A percentile compares a stretch with the other conserved stretches of the same genome.
These are phyloP conservation scores for Tetraodon nigroviridis DNA, from an alignment of 2,113 vertebrate species.

Conservation along the genomic window DNA sequence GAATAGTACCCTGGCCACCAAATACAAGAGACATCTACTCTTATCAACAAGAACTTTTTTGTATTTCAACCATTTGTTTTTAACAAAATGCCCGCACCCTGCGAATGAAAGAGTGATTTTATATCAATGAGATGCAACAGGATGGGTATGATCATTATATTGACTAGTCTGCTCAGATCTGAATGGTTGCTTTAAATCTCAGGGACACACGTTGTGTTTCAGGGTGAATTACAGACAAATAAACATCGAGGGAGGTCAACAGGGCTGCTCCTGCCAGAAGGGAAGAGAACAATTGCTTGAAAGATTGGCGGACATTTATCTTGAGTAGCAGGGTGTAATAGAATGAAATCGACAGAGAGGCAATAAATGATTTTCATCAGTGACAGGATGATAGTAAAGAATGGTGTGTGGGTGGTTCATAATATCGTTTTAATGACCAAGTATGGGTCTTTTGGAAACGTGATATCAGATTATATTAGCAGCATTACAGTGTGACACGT, in stretches of 20 bases:
- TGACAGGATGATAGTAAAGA: constrained; percentile 12
- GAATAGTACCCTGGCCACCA: neutral
- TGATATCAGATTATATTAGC: constrained; percentile 53
- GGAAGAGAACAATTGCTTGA: constrained; percentile 58
- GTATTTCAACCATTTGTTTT: constrained; percentile 26
- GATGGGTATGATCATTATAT: constrained; percentile 63
- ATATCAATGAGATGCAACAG: constrained; percentile 78
- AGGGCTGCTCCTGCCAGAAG: constrained; percentile 22
- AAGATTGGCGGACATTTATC: constrained; percentile 62
- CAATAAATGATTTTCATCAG: constrained; percentile 68
- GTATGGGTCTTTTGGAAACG: constrained; percentile 56
- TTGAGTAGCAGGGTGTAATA: constrained; percentile 12
- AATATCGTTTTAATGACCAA: constrained; percentile 62
- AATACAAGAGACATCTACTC: neutral
- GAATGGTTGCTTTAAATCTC: constrained; percentile 69
- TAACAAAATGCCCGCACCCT: constrained; percentile 57
- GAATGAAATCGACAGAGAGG: constrained; percentile 36
- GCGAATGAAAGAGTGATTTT: constrained; percentile 15
- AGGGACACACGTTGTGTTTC: constrained; percentile 50
- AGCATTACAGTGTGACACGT: constrained; percentile 40
- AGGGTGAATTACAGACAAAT: constrained; percentile 71
- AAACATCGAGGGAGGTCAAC: constrained; percentile 50
- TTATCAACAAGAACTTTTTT: constrained; percentile 4
- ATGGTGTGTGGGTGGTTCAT: constrained; percentile 5
- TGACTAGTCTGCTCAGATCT: constrained; percentile 59